Conservation (phyloP, 2,113 vertebrate species). For the Campylomormyrus numenius region DNA sequence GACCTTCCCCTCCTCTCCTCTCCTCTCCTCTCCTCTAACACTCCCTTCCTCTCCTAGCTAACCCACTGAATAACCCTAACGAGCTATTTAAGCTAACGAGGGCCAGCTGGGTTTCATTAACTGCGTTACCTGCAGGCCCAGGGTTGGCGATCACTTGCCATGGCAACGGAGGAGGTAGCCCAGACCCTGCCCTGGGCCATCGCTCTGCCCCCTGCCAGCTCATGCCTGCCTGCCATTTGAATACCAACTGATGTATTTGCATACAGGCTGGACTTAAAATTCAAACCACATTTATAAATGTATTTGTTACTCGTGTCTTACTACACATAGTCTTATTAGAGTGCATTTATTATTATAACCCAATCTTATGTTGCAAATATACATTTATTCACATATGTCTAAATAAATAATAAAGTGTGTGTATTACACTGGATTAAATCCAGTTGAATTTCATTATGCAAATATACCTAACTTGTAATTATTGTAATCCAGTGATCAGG, state of each 20-base stretch:
- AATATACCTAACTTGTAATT: background rate
- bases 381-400: background rate
- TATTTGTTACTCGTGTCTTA: background rate
- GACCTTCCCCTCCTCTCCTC: background rate
- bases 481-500: background rate
- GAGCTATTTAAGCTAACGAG: conserved; percentile 4
- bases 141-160: background rate
- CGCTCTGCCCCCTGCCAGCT: background rate
- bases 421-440: background rate
- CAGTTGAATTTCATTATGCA: background rate
- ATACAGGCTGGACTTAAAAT: background rate
- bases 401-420: background rate
- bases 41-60: background rate
- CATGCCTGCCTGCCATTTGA: background rate
- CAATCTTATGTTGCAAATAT: background rate
- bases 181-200: background rate
- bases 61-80: conserved; percentile 3
- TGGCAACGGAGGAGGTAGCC: background rate
- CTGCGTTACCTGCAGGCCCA: conserved; percentile 1
- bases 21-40: background rate
- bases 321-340: background rate
- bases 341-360: background rate
- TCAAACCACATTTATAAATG: background rate
- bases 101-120: conserved; percentile 3
- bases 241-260: background rate